Evolutionary conservation across 2,797 vertebrate species (phyloP), one percentile per base, ranked within the genome.

Genomic region (Rhodeus uyekii): DNA sequence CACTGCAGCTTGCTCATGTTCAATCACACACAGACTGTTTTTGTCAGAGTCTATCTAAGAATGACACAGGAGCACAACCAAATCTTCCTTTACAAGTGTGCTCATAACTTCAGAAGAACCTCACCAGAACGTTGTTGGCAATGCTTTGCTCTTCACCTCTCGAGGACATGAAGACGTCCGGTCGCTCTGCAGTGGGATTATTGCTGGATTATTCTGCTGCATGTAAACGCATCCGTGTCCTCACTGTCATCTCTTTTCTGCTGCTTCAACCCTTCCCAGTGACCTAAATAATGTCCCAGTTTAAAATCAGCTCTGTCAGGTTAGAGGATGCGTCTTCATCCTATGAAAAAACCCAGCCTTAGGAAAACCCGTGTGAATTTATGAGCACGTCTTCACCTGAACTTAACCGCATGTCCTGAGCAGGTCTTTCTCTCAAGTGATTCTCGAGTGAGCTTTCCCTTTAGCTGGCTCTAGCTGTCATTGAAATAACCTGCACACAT

Each of bases 251-350:
- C 4, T 9, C 67, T 69, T 24, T 19, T 34, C 29, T 53, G 16
- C 71, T 36, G 10, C 22, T 73, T 73, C 69, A 8, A 50, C 10
- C 44, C 44, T 73, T 36, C 48, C 9, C 55, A 5, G 36, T 61
- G 74, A 76, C 74, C 74, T 61, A 19, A 13, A 60, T 76, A 76
- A 61, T 76, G 74, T 12, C 74, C 74, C 24, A 42, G 74, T 76
- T 76, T 29, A 19, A 14, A 29, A 19, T 29, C 8, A 32, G 72
- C 55, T 29, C 73, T 9, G 55, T 61, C 73, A 60, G 50, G 36
- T 19, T 60, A 38, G 36, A 29, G 42, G 39, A 24, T 6, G 24
- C 2, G 34, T 29, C 36, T 58, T 60, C 50, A 27, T 48, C 42
- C 68, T 19, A 3, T 46, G 44, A 46, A 69, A 32, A 46, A 71